Conservation (phyloP, 30 jellyfish, hydroid and myxozoan species). For the Cassiopea xamachana region DNA sequence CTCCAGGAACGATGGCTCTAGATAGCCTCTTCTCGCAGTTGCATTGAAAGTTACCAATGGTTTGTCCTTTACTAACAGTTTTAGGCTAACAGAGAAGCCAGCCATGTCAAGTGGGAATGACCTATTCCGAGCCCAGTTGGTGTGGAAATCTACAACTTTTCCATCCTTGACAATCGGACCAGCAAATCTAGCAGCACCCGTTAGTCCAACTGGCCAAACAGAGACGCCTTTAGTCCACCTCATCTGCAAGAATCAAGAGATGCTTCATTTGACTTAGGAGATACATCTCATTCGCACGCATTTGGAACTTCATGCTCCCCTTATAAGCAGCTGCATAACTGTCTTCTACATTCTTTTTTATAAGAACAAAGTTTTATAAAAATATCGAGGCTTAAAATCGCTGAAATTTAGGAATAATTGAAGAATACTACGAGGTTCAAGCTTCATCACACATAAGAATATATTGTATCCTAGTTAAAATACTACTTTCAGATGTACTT, state of each 20-base stretch:
- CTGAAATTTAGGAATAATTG: too few species aligned
- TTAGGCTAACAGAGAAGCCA: constrained; percentile 86
- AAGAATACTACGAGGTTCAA: too few species aligned
- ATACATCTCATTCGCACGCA: too few species aligned
- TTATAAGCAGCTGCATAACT: too few species aligned
- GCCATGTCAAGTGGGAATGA: constrained; percentile 99
- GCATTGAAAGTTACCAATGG: constrained; percentile 74
- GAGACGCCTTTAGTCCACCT: constrained; percentile 94
- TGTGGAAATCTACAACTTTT: constrained; percentile 85
- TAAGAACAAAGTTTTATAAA: too few species aligned
- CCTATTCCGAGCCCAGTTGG: constrained; percentile 99
- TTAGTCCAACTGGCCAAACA: constrained; percentile 98
- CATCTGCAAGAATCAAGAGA: constrained; percentile 65
- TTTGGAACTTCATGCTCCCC: too few species aligned
- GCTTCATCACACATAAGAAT: too few species aligned
- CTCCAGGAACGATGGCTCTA: constrained; percentile 94
- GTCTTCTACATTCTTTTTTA: too few species aligned
- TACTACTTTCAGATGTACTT: too few species aligned
- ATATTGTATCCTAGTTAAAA: too few species aligned
- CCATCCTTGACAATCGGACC: constrained; percentile 96
- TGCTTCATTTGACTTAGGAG: neutral
- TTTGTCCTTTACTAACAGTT: constrained; percentile 70
- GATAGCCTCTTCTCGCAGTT: constrained; percentile 81
- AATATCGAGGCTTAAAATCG: too few species aligned
- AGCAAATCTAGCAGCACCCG: constrained; percentile 98